These are phyloP conservation scores for Anas capensis DNA, from an alignment of 2,797 vertebrate species.

Conservation along the genomic window DNA sequence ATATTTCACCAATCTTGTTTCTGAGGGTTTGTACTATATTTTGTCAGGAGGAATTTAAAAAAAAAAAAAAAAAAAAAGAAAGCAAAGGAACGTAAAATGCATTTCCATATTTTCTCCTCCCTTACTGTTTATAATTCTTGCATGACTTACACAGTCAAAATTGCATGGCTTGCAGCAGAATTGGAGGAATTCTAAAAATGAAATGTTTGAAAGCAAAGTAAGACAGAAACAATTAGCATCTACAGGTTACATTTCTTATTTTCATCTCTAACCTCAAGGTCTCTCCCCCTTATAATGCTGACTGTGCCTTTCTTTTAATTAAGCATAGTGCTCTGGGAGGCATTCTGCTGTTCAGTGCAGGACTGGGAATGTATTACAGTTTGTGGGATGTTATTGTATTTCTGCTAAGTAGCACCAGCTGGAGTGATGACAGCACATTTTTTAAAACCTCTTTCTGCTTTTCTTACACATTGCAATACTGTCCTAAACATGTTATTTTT, in stretches of 20 bases:
- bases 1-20: not conserved
- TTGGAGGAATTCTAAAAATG: not conserved
- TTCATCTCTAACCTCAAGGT: not conserved
- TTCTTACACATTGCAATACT: not conserved
- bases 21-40: not conserved
- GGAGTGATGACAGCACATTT: not conserved
- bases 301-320: not conserved
- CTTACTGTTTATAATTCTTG: not conserved
- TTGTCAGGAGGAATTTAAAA: not conserved
- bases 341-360: not conserved
- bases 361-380: not conserved
- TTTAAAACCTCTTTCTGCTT: conserved; percentile 4
- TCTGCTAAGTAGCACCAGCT: not conserved
- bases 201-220: not conserved
- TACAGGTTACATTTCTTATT: not conserved
- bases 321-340: not conserved
- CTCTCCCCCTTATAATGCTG: not conserved
- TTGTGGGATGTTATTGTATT: not conserved
- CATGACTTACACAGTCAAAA: not conserved
- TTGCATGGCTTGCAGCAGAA: not conserved
- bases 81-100: not conserved
- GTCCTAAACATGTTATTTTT: not conserved
- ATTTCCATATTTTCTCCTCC: not conserved
- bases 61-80: not conserved
- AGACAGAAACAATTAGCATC: not conserved